These are phyloP conservation scores for Tupiocoris notatus DNA, from an alignment of 2,888 invertebrate species.

Conservation along the genomic window DNA sequence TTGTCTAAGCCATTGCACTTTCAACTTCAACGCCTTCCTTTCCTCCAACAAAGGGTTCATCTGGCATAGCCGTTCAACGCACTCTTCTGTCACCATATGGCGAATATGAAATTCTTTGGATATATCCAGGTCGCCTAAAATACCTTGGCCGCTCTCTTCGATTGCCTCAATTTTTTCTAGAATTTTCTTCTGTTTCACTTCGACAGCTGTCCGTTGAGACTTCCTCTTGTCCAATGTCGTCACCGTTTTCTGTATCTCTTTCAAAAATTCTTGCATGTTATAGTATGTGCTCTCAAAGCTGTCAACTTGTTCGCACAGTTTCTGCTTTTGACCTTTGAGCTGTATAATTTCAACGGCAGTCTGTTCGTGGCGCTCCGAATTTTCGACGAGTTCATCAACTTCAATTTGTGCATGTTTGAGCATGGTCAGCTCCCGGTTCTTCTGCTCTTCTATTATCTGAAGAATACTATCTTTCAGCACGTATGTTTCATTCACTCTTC, in stretches of 20 bases:
- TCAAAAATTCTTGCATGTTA: constrained; percentile 32
- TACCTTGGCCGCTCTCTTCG: constrained; percentile 17
- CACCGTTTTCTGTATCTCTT: constrained; percentile 22
- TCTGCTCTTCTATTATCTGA: constrained; percentile 28
- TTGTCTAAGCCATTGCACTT: constrained; percentile 23
- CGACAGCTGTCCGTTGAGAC: constrained; percentile 1
- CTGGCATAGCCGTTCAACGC: constrained; percentile 26
- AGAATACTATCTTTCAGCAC: constrained; percentile 15
- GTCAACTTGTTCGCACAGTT: constrained; percentile 28
- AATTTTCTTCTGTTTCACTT: constrained; percentile 20
- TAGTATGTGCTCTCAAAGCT: constrained; percentile 25
- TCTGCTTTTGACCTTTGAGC: constrained; percentile 21
- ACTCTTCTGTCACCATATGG: constrained; percentile 34
- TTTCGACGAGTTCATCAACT: constrained; percentile 17
- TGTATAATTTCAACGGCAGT: constrained; percentile 21
- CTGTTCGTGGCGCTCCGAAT: constrained; percentile 26
- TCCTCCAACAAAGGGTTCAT: constrained; percentile 12
- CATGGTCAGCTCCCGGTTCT: constrained; percentile 15
- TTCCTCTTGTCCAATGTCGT: constrained; percentile 7
- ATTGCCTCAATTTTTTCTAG: constrained; percentile 17
- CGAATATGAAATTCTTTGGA: constrained; percentile 12
- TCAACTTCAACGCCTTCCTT: neutral
- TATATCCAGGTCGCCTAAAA: constrained; percentile 18
- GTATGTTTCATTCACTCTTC: constrained; percentile 20
- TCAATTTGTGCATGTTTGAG: constrained; percentile 22